Evolutionary conservation across 2,797 vertebrate species (phyloP).

Genomic region (Mallotus villosus): DNA sequence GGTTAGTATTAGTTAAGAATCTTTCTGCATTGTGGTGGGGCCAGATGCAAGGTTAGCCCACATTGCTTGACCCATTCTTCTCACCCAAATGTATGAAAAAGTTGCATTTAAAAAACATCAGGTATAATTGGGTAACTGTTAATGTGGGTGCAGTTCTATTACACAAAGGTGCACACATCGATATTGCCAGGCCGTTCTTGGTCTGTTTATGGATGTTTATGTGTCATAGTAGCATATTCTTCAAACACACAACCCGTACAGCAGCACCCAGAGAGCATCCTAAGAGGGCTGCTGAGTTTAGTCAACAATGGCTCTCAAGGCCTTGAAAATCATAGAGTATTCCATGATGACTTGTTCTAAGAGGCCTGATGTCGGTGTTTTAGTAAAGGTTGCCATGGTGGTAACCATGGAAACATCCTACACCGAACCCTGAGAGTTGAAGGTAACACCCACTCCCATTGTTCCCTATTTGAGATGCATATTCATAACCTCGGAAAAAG

Average conservation of each 20-base stretch:
- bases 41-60: no score
- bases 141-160: no score
- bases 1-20: no score
- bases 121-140: background rate
- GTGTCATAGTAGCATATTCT: background rate
- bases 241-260: background rate
- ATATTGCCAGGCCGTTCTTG: no score
- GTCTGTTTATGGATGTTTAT: background rate
- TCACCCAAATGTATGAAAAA: background rate
- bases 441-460: constrained; percentile 41
- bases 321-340: constrained; percentile 30
- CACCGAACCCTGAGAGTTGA: constrained; percentile 41
- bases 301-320: constrained; percentile 34
- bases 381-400: constrained; percentile 41
- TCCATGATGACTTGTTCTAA: constrained; percentile 31
- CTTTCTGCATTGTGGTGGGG: no score
- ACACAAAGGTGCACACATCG: no score
- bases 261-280: constrained; percentile 1
- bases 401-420: constrained; percentile 52
- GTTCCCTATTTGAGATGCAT: constrained; percentile 28
- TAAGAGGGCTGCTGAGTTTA: constrained; percentile 25
- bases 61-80: no score
- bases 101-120: background rate
- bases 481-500: constrained; percentile 31
- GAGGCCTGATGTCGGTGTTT: constrained; percentile 28